Evolutionary conservation across 1,140 invertebrate genomes (phyloP), one percentile per base, ranked within the genome.

Genomic region (Drosophila pectinifera): DNA sequence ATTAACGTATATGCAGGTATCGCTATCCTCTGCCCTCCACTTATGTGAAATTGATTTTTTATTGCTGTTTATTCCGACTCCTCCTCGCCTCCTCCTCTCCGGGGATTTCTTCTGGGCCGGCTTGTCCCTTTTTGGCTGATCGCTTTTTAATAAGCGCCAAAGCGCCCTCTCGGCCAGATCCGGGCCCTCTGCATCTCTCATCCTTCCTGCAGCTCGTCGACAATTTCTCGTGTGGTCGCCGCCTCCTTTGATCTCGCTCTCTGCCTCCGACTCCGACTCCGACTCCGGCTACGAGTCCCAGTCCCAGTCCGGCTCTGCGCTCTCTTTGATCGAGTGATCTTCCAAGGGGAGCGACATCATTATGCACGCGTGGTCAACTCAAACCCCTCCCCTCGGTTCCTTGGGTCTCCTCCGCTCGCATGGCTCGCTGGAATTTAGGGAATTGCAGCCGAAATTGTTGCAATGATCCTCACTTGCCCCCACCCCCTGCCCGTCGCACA

Each of bases 281-380:
- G 16, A 1, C 22, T 22, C 22, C 22, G n/a, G 42, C 5, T 13
- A n/a, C 26, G 7, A 34, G 26, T 43, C 14, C 28, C 41, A 43
- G 14, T 26, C 64, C 59, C 51, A 63, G 36, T 55, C 48, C 20
- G 39, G 59, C 69, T 56, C 48, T 77, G 84, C 84, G 83, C 83
- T 88, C 75, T 78, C 84, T 88, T 88, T 88, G 83, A 88, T 88
- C 83, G 83, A 89, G 62, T 88, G 84, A 88, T 88, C 84, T 88
- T 84, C 73, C 78, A 76, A 89, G 82, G 84, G 84, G 72, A 88
- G 84, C 83, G 84, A 89, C 83, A 46, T 80, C 72, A 88, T 88
- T 89, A 88, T 88, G 80, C 85, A 88, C 83, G 83, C 83, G 83
- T 88, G 83, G 83, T 84, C 83, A 88, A 79, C 84, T 89, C 48